These are phyloP conservation scores for Pristionchus exspectatus DNA, from an alignment of 2,888 invertebrate species.

Conservation along the genomic window DNA sequence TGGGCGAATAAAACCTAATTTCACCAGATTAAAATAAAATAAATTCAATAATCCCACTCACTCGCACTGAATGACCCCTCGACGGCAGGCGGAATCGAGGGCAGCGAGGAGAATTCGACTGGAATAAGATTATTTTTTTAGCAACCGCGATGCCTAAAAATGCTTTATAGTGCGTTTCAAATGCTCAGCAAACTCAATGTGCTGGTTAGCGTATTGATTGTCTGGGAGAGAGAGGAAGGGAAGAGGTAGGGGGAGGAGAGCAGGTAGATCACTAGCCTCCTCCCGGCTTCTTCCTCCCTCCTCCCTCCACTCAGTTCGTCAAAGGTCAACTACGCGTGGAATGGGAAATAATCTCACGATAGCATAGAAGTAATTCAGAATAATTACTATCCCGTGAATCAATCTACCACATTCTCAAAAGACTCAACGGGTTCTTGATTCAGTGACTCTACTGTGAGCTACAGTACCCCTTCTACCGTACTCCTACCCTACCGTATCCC, in stretches of 20 bases:
- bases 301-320: no score
- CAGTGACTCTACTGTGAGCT: not conserved
- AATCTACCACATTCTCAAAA: not conserved
- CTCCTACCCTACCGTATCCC: not conserved
- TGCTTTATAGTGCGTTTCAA: no score
- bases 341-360: no score
- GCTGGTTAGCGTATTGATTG: no score
- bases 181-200: no score
- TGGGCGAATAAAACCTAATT: no score
- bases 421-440: not conserved
- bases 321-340: no score
- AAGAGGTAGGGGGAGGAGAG: no score
- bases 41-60: not conserved
- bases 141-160: not conserved
- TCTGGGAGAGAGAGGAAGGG: no score
- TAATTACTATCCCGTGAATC: not conserved
- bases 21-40: not conserved
- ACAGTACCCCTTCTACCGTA: not conserved
- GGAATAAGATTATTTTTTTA: not conserved
- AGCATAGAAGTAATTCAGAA: not conserved
- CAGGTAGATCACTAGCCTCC: no score
- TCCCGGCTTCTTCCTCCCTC: no score
- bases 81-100: conserved; percentile 37
- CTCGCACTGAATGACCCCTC: not conserved
- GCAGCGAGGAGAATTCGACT: conserved; percentile 50